Evolutionary conservation across 1,140 invertebrate genomes (phyloP), one percentile per base, ranked within the genome.

Genomic region (Ips typographus): DNA sequence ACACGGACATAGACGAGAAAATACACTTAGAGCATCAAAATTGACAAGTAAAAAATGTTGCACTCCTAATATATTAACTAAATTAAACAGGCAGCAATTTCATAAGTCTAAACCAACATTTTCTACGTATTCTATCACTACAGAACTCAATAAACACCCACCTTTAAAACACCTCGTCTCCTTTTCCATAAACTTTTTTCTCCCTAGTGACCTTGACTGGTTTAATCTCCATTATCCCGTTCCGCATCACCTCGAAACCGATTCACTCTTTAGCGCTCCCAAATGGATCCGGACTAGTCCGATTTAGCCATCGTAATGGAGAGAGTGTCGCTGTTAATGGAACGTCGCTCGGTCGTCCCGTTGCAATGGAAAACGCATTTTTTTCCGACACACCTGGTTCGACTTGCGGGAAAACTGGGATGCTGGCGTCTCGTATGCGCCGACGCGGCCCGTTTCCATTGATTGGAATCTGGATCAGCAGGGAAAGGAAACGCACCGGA

Each of bases 361-460:
- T 52, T 51, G 36, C 22, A 63, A 63, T 63, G 39, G 47, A 52
- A 40, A 52, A 44, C 42, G 47, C 40, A 44, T 60, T 63, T 63
- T 63, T 49, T 49, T 49, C 44, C 61, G 61, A 63, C 61, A 63
- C 61, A 63, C 61, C 61, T 63, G 41, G 47, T 8, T 40, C 22
- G 4, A 36, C n/a, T 56, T 63, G 47, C 8, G 40, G 37, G 8
- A 36, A 36, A 63, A 63, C 61, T 8, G 51, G 61, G 61, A 63
- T 63, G 61, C 61, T 63, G 22, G 61, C 40, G 39, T 6, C 47
- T 40, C 7, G 22, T 2, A 22, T 63, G 61, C 44, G 61, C 61
- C 7, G 61, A 63, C 61, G 61, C 61, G 61, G 44, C 36, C 36
- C 47, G 37, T 43, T 39, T 63, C 61, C 61, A 63, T 63, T 63